Conservation (phyloP, 2,888 invertebrate species). For the Yponomeuta sedellus region DNA sequence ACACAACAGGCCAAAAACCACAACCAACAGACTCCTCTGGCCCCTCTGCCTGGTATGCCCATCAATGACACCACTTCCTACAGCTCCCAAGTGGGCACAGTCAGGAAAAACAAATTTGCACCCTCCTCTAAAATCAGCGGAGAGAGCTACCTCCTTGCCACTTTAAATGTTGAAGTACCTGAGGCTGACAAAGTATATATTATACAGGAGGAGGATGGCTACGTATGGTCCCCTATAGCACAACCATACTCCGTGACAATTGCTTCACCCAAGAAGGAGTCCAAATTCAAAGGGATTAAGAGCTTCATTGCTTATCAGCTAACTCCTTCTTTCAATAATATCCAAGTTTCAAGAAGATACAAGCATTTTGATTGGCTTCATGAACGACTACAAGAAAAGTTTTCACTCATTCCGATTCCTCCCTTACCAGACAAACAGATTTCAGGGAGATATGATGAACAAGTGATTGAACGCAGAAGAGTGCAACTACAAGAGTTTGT, state of each 20-base stretch:
- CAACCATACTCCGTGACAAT: constrained; percentile 90
- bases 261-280: constrained; percentile 97
- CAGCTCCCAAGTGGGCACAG: constrained; percentile 78
- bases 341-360: constrained; percentile 95
- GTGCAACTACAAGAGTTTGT: constrained; percentile 97
- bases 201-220: constrained; percentile 83
- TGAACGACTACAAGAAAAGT: constrained; percentile 94
- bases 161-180: constrained; percentile 80
- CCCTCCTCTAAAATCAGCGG: constrained; percentile 93
- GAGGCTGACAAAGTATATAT: constrained; percentile 85
- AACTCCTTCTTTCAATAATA: constrained; percentile 95
- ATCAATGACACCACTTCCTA: constrained; percentile 73
- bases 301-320: constrained; percentile 98
- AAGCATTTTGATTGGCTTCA: constrained; percentile 99
- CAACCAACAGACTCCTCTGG: constrained; percentile 53
- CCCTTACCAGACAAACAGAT: constrained; percentile 99
- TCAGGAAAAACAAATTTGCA: constrained; percentile 88
- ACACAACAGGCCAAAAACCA: constrained; percentile 50
- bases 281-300: constrained; percentile 97
- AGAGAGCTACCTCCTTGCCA: constrained; percentile 91
- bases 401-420: constrained; percentile 95
- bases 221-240: constrained; percentile 85
- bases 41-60: constrained; percentile 70
- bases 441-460: constrained; percentile 97
- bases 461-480: constrained; percentile 95